phyloP scores from a whole-genome alignment of 2,113 vertebrate genomes.

The Centropus unirufus region DNA sequence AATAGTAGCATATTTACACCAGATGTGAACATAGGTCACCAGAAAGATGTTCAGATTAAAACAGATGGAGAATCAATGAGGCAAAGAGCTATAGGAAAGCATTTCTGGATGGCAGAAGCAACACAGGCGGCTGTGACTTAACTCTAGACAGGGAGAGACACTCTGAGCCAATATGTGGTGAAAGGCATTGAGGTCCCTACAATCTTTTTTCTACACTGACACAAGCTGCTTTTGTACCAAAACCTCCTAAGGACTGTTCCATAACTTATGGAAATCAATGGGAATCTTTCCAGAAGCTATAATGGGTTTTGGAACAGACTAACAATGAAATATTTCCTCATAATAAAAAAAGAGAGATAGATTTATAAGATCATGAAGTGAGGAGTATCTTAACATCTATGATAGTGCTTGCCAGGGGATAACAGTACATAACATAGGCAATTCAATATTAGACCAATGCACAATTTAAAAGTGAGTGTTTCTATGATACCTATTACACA shows the following conservation, averaged over 20 bases:
- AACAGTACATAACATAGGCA: not conserved
- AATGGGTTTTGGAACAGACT: not conserved
- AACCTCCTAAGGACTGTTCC: not conserved
- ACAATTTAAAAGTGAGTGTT: not conserved
- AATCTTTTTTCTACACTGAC: not conserved
- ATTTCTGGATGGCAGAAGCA: constrained; percentile 9
- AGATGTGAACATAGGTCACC: constrained; percentile 53
- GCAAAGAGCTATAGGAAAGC: constrained; percentile 23
- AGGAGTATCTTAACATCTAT: not conserved
- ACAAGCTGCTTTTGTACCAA: not conserved
- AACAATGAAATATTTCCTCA: not conserved
- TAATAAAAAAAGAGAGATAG: not conserved
- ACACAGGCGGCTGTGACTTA: not conserved
- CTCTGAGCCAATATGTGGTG: not conserved
- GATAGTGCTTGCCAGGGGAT: not conserved
- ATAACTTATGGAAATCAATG: not conserved
- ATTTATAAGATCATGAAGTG: not conserved
- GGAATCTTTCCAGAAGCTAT: not conserved
- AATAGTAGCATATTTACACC: constrained; percentile 50
- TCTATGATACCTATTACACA: not conserved
- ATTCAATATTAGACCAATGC: not conserved
- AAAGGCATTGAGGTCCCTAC: not conserved
- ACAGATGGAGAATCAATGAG: constrained; percentile 65
- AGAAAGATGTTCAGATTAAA: constrained; percentile 40
- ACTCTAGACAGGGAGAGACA: not conserved